Evolutionary conservation across 2,797 vertebrate species (phyloP), one percentile per base, ranked within the genome.

Genomic region (Epinephelus malabaricus): DNA sequence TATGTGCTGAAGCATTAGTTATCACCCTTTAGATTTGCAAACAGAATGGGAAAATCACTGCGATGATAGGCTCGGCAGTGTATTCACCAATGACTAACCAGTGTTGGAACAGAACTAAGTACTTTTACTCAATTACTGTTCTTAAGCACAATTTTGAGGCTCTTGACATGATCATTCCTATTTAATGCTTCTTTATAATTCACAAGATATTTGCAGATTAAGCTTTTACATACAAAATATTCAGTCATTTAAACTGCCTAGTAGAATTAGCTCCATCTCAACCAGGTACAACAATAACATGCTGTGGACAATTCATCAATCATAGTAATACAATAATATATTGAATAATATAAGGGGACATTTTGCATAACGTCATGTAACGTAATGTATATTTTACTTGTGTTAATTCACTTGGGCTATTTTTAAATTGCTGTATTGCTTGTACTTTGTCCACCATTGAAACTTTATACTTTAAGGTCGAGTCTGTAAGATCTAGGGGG

Each of bases 61-160:
- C 62, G 40, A 63, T 70, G 23, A 73, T 64, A 50, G 40, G 40
- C 40, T 43, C 9, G 11, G 40, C 34, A 19, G 38, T 70, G 49
- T 23, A 65, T 67, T 63, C 27, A 74, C 6, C 11, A 40, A 13
- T 30, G 47, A 69, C n/a, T 10, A 49, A 46, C 30, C 15, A 34
- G 45, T 34, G 3, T 18, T 77, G 59, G 14, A 73, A 64, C 21
- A 8, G 6, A 69, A 60, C 3, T 14, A 25, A 60, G 19, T 66
- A 6, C 49, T 69, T 82, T 63, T 25, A 56, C 58, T 30, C 15
- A 51, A n/a, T 69, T n/a, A 38, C 11, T 5, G 1, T 38, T 56
- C 2, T 40, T 23, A 21, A 50, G 9, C 17, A 50, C 27, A 49
- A 40, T 50, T 65, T 46, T 45, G 51, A 71, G 19, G 15, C 18